phyloP scores from a whole-genome alignment of 2,113 vertebrate genomes.

The Rhinogobius similis region DNA sequence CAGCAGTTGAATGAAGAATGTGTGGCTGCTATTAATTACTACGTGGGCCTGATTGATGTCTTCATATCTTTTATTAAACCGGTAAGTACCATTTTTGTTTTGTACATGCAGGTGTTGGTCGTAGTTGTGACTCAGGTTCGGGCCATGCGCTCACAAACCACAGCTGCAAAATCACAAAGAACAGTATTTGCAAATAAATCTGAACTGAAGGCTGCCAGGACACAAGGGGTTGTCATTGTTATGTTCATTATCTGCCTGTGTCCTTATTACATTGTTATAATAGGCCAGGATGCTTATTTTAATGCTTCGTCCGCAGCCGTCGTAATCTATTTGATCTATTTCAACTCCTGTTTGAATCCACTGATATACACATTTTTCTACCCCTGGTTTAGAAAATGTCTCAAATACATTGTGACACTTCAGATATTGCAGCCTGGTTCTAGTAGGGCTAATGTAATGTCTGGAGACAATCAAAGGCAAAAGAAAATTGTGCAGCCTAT shows the following conservation, averaged over 20 bases:
- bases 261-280: constrained; percentile 15
- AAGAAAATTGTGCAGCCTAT: neutral
- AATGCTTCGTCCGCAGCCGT: neutral
- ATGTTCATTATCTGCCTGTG: constrained; percentile 21
- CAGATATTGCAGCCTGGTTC: constrained; percentile 36
- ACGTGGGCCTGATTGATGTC: neutral
- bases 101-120: constrained; percentile 38
- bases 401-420: constrained; percentile 32
- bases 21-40: neutral
- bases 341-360: constrained; percentile 43
- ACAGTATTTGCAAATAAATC: constrained; percentile 11
- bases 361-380: constrained; percentile 32
- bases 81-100: constrained; percentile 6
- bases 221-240: constrained; percentile 20
- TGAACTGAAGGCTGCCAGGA: constrained; percentile 34
- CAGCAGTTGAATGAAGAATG: constrained; percentile 28
- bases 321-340: constrained; percentile 9
- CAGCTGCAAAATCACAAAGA: neutral
- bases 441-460: neutral
- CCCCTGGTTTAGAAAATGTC: constrained; percentile 41
- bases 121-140: constrained; percentile 34
- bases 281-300: neutral
- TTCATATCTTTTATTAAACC: constrained; percentile 16
- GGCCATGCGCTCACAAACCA: constrained; percentile 8
- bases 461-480: neutral